Base-by-base conservation (phyloP, 2,797 vertebrate genomes). In the Lagocephalus sceleratus region DNA sequence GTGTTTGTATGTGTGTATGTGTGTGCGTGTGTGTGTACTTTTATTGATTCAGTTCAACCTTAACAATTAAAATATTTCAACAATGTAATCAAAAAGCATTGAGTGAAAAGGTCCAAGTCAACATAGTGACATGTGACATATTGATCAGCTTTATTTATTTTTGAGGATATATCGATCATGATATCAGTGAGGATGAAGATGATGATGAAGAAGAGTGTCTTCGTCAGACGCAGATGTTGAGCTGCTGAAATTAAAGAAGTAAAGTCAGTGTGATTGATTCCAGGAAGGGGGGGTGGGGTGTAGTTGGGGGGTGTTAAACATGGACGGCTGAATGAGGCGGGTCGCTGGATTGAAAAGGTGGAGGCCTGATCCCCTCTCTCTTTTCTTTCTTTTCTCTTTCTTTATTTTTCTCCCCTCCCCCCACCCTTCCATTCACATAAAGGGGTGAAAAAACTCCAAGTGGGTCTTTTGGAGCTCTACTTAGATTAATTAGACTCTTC, bases 401-500 rank as follows among this genome's bases (percentile, higher is more conserved):
- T 41, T 41, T 41, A 2, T 17, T n/a, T 17, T 25, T 51, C 46
- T 2, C 19, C 32, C 20, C 21, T 29, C 6, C 51, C 19, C n/a
- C 22, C 11, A 14, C 56, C 71, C 87, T 76, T 66, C 76, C 71
- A 81, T 79, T 75, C 75, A 84, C 75, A 91, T 89, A 91, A 90
- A 91, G 88, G 87, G 82, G 79, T 86, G 85, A 92, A 90, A 88
- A 93, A 93, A 90, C 87, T 92, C 92, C 91, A 83, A 93, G 91
- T 86, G 85, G 90, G 89, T 88, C 90, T 83, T 92, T 93, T 95
- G 91, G 91, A 82, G 92, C 91, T 76, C 86, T 91, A 92, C 92
- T 94, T 93, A 93, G 91, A 94, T 94, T 94, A 94, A 95, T 93
- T 94, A 94, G 92, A 87, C 88, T 81, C 85, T 88, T 85, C 92